Base-by-base conservation (phyloP, 2,888 invertebrate genomes). In the Luperina nickerlii region DNA sequence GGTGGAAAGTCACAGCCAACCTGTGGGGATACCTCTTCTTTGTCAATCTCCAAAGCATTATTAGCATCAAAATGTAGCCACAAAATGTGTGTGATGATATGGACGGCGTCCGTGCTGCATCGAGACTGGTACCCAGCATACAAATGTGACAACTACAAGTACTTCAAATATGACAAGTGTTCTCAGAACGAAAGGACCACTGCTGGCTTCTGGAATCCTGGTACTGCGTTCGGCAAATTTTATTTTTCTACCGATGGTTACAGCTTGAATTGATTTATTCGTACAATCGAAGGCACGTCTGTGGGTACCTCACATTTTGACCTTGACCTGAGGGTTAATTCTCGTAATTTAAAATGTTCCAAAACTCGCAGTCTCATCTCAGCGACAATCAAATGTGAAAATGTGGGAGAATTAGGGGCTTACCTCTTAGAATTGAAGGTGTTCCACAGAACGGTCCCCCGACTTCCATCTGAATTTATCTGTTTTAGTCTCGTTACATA, bases 1-100 rank as follows among this genome's bases (percentile, higher is more conserved):
- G 97, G 97, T 38, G 97, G 97, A 0, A 91, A 91, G 24, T 91
- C 95, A 0, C 97, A 98, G 88, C 97, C 97, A 0, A 95, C 97
- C n/a, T 97, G 97, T 87, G 93, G 91, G 0, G 93, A 94, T 48
- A 6, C 48, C 0, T 94, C 95, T 0, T 84, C 93, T 0, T 88
- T 95, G n/a, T 95, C 95, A 0, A 87, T 94, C 15, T 93, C 93
- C 5, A 94, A 94, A 63, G 95, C 95, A 0, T 87, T 94, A 0
- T 92, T 93, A 88, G 94, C 94, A 11, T 95, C 95, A 4, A 94
- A 92, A 72, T 96, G 96, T 80, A 95, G 92, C 78, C 96, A 96
- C 74, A 94, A 93, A 62, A 92, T 92, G 0, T 96, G 96, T 81
- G 90, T 96, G 4, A 92, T 93, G 51, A 84, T 96, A 13, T 96